phyloP scores from a whole-genome alignment of 2,888 invertebrate genomes.

The Calameuta idolon region DNA sequence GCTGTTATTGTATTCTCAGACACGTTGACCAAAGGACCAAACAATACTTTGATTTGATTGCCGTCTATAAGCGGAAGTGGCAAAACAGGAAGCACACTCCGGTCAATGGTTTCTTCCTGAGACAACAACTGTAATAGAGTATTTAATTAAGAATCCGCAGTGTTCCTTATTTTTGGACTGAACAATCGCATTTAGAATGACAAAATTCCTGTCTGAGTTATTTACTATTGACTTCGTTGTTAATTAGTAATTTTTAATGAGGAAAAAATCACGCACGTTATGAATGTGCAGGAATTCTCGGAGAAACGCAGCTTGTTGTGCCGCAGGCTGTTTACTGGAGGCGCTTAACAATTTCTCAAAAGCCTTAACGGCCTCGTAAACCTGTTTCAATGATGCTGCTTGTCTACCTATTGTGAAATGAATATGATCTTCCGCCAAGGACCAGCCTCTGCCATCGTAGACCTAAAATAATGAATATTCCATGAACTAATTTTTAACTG shows the following conservation, averaged over 20 bases:
- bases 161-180: background rate
- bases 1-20: conserved; percentile 64
- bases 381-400: conserved; percentile 82
- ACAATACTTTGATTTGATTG: conserved; percentile 78
- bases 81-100: conserved; percentile 71
- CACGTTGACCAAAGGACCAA: conserved; percentile 72
- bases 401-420: conserved; percentile 94
- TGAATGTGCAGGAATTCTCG: conserved; percentile 89
- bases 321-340: conserved; percentile 77
- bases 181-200: background rate
- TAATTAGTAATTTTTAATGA: conserved; percentile 5
- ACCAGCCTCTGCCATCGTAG: conserved; percentile 85
- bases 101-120: conserved; percentile 54
- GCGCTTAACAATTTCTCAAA: conserved; percentile 83
- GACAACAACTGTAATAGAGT: conserved; percentile 46
- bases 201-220: background rate
- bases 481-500: background rate
- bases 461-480: conserved; percentile 68
- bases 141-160: background rate
- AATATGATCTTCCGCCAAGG: conserved; percentile 94
- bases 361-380: conserved; percentile 78
- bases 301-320: conserved; percentile 84
- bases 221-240: background rate
- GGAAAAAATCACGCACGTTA: conserved; percentile 72
- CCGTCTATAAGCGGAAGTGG: conserved; percentile 82